Percentiles rank a stretch among this genome's conserved stretches.
Evolutionary conservation across 2,113 vertebrate genomes (phyloP).

Genomic region (Zosterops lateralis): DNA sequence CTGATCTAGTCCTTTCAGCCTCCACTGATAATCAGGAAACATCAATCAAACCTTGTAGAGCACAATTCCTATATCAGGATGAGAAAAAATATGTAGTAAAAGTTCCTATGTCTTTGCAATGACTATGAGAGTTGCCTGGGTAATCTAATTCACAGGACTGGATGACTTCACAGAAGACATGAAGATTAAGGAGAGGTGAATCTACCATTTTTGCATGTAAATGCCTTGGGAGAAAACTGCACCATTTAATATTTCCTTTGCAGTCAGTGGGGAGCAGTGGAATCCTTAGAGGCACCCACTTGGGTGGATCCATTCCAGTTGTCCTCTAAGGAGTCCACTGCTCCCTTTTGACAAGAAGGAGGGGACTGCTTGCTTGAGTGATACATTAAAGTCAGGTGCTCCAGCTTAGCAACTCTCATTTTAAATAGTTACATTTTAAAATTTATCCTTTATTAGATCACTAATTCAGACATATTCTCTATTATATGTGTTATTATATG

Average conservation of each 20-base stretch:
- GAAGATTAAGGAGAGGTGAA: not conserved
- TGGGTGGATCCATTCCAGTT: not conserved
- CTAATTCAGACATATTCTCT: not conserved
- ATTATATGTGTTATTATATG: constrained; percentile 11
- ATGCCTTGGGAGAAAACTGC: not conserved
- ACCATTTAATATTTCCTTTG: not conserved
- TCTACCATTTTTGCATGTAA: not conserved
- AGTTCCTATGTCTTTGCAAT: not conserved
- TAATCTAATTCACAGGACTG: not conserved
- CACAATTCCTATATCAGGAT: not conserved
- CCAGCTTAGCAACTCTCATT: not conserved
- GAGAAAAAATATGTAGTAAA: not conserved
- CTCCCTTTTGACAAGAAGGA: not conserved
- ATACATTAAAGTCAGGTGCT: not conserved
- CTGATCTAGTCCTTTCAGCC: not conserved
- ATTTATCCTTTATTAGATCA: not conserved
- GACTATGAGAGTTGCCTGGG: not conserved
- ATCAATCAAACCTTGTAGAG: not conserved
- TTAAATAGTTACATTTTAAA: constrained; percentile 4
- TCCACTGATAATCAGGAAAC: not conserved
- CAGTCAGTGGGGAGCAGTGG: not conserved
- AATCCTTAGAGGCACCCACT: not conserved
- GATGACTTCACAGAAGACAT: not conserved
- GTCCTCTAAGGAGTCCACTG: not conserved
- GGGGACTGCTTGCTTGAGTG: not conserved